Evolutionary conservation across 2,888 invertebrate genomes (phyloP), one percentile per base, ranked within the genome.

Genomic region (Lordiphosa andalusiaca): DNA sequence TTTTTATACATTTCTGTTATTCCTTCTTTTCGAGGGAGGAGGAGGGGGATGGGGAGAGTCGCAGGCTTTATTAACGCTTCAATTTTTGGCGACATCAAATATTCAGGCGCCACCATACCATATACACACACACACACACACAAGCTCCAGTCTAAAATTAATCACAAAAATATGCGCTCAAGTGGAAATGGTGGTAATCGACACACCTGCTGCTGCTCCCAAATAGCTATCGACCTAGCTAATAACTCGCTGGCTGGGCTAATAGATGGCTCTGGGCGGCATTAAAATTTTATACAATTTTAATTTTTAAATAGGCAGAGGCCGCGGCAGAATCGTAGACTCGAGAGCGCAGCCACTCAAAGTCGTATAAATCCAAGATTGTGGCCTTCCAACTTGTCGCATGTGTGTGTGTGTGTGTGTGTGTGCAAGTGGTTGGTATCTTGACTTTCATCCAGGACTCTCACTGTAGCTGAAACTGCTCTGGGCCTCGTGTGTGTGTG

Each of bases 351-450:
- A 57, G 81, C 77, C 75, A 78, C 77, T 82, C 70, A 68, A 82
- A 78, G 77, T 75, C 71, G 75, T 77, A 77, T 77, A 77, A 77
- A 77, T 77, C 78, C 77, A 82, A 78, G 77, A 82, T 82, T 78
- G 77, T 82, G 77, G 77, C 77, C 77, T 72, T 30, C 75, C 69
- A 75, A 69, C 81, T 81, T 81, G 76, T 81, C 76, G 81, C 82
- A 81, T 73, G 55, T 71, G 66, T 60, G 66, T 19, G 19, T 81
- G 81, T 77, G 77, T 73, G 55, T 71, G n/a, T n/a, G n/a, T n/a
- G 66, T 60, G 63, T 44, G 41, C 41, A 47, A 40, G 55, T 65
- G 73, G 60, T 53, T 71, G 62, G 62, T 74, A 69, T 82, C 78
- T 78, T 78, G 78, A 69, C 73, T 82, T 82, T 76, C 76, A 80